phyloP scores from a whole-genome alignment of 2,797 vertebrate species.

The Sarcophilus harrisii region DNA sequence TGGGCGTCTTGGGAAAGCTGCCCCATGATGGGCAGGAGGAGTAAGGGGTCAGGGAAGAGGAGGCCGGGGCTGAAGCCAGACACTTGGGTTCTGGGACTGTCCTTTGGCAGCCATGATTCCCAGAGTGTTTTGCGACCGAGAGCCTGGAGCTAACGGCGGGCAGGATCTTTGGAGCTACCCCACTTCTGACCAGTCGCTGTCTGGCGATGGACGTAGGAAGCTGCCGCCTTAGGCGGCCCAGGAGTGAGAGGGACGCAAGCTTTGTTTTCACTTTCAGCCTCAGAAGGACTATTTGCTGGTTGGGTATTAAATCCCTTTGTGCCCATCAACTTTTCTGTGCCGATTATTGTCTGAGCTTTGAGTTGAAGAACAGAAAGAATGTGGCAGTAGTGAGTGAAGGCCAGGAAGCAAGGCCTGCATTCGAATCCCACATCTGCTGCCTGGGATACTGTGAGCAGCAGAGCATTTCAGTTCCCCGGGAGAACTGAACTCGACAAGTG shows the following conservation, averaged over 20 bases:
- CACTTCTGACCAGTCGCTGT: no score
- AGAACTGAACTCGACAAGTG: background rate
- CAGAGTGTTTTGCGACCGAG: background rate
- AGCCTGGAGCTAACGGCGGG: background rate
- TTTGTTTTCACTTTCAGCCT: conserved; percentile 64
- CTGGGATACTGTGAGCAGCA: background rate
- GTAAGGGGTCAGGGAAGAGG: rapidly evolving
- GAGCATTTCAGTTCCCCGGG: no score
- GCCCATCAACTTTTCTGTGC: background rate
- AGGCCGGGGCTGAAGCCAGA: background rate
- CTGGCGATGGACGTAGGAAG: background rate
- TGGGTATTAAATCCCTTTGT: background rate
- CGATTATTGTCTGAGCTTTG: background rate
- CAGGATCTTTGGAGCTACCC: background rate
- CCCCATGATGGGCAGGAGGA: background rate
- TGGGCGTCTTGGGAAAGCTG: background rate
- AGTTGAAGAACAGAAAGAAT: background rate
- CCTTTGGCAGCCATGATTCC: background rate
- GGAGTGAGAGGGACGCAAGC: background rate
- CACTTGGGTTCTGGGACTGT: background rate
- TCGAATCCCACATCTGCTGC: no score
- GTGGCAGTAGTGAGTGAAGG: background rate
- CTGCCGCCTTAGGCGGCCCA: background rate
- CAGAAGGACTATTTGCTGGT: background rate
- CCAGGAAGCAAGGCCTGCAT: background rate